Conservation (phyloP, 92 coral and sea anemone species). For the Epizoanthus stellaris region DNA sequence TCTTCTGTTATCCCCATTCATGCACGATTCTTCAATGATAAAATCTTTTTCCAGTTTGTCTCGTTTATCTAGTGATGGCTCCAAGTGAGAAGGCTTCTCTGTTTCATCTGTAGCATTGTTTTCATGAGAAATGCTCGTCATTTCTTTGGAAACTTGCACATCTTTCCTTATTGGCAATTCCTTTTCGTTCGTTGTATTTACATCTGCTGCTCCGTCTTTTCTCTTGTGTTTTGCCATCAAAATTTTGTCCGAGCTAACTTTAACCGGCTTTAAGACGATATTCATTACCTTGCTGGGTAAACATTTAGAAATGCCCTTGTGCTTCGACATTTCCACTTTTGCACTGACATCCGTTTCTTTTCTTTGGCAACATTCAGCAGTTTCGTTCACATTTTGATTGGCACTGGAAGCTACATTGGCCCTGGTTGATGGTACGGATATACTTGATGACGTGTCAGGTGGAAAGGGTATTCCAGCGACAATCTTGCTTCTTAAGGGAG, state of each 20-base stretch:
- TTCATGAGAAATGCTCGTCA: background rate
- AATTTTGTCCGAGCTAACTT: background rate
- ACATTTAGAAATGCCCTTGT: too few species aligned
- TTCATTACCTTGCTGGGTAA: too few species aligned
- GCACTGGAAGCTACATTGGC: too few species aligned
- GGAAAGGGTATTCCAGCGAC: too few species aligned
- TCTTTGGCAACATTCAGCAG: too few species aligned
- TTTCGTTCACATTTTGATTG: too few species aligned
- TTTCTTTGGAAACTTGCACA: background rate
- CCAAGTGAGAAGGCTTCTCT: background rate
- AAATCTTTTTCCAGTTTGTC: background rate
- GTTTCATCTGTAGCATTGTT: background rate
- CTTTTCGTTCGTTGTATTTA: background rate
- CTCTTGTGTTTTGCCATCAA: background rate
- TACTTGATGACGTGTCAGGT: too few species aligned
- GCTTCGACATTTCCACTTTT: too few species aligned
- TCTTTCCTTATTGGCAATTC: background rate
- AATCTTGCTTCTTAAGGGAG: too few species aligned
- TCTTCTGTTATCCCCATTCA: background rate
- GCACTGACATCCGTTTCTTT: background rate
- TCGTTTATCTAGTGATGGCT: too few species aligned
- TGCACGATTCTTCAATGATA: background rate
- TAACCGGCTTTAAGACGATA: background rate
- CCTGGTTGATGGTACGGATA: too few species aligned
- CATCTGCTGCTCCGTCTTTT: background rate